phyloP scores from a whole-genome alignment of 2,888 invertebrate species.

The Prenolepis imparis region DNA sequence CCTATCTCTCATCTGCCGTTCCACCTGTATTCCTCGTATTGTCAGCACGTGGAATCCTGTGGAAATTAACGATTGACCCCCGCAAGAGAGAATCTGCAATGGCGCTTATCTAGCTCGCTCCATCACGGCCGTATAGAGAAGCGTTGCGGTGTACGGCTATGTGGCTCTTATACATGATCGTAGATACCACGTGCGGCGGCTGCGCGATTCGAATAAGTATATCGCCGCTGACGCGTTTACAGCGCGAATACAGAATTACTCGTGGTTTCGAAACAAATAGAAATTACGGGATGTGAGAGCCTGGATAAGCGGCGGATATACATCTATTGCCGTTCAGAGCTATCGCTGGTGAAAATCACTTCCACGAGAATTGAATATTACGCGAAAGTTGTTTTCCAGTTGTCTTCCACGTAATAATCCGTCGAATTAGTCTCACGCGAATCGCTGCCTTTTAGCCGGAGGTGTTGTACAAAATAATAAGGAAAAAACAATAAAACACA shows the following conservation, averaged over 20 bases:
- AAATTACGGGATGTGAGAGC: conserved; percentile 37
- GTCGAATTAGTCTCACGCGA: conserved; percentile 41
- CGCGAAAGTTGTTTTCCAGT: not conserved
- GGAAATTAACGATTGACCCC: conserved; percentile 83
- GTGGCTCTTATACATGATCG: conserved; percentile 72
- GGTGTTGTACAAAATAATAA: conserved; percentile 27
- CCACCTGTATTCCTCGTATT: conserved; percentile 85
- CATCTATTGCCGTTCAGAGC: not conserved
- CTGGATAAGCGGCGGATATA: not conserved
- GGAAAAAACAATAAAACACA: conserved; percentile 33
- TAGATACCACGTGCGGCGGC: conserved; percentile 64
- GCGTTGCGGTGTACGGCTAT: conserved; percentile 51
- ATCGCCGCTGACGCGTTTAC: conserved; percentile 68
- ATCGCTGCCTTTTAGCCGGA: conserved; percentile 28
- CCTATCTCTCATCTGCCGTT: conserved; percentile 82
- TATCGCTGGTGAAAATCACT: not conserved
- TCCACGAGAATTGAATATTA: conserved; percentile 37
- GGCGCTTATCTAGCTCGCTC: conserved; percentile 71
- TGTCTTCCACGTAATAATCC: not conserved
- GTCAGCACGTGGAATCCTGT: conserved; percentile 82
- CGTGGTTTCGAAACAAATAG: conserved; percentile 24
- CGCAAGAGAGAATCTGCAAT: conserved; percentile 70
- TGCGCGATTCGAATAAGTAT: conserved; percentile 74
- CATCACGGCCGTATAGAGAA: conserved; percentile 68
- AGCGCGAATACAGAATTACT: conserved; percentile 30